These are phyloP conservation scores for Auanema freiburgensis DNA, from an alignment of 2,888 invertebrate species.

Conservation along the genomic window DNA sequence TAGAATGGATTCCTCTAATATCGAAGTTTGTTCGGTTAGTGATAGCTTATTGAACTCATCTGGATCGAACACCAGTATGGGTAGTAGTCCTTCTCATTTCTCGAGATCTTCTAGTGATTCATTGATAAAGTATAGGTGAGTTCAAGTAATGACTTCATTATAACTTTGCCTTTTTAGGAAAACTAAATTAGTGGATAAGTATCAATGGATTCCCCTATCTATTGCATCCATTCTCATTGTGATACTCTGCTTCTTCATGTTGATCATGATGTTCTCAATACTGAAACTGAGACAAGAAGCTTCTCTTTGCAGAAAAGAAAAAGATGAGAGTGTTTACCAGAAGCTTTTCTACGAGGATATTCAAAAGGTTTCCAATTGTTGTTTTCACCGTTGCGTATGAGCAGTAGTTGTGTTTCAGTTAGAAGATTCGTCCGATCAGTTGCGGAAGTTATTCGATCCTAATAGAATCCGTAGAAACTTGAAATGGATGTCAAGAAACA, in stretches of 20 bases:
- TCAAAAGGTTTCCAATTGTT: slow-evolving; percentile 4
- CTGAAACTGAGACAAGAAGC: neutral
- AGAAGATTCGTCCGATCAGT: slow-evolving; percentile 22
- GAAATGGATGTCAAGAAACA: slow-evolving; percentile 39
- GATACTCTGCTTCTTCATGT: neutral
- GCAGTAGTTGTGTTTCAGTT: slow-evolving; percentile 27
- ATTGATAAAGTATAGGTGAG: too few relatives aligned
- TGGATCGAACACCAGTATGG: too few relatives aligned
- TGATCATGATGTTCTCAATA: slow-evolving; percentile 5
- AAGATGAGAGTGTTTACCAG: slow-evolving; percentile 4
- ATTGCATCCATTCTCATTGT: slow-evolving; percentile 7
- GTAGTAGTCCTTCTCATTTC: too few relatives aligned
- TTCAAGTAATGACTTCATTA: too few relatives aligned
- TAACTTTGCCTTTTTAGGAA: too few relatives aligned
- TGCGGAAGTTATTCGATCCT: slow-evolving; percentile 30
- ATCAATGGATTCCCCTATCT: slow-evolving; percentile 6
- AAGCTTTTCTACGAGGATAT: slow-evolving; percentile 6
- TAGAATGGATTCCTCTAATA: too few relatives aligned
- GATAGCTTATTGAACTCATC: too few relatives aligned
- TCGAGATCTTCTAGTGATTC: too few relatives aligned
- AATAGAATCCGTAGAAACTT: slow-evolving; percentile 40
- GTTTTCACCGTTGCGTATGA: neutral
- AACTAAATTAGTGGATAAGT: too few relatives aligned
- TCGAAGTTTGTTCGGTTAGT: too few relatives aligned
- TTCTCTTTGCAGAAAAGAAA: neutral